Conservation (phyloP, 2,797 vertebrate species). For the Alectoris magna region DNA sequence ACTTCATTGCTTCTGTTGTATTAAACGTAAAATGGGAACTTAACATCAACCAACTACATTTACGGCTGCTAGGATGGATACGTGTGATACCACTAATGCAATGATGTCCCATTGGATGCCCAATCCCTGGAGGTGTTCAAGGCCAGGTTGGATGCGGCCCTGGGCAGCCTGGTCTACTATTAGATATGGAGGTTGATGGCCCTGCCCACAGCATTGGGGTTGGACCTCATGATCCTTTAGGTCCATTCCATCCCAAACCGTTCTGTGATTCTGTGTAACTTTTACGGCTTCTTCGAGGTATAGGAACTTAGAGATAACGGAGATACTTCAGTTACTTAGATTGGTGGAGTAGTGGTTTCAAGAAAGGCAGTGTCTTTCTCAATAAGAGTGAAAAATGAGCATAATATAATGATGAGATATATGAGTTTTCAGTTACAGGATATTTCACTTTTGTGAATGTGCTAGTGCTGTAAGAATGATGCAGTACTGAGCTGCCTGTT, state of each 20-base stretch:
- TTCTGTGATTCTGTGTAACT: no score
- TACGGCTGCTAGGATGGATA: background rate
- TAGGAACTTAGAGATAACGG: background rate
- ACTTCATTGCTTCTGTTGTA: background rate
- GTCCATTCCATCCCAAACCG: no score
- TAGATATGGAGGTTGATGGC: no score
- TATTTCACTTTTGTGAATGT: fast-evolving
- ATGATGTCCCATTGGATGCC: no score
- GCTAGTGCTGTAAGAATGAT: background rate
- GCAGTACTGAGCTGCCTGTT: background rate
- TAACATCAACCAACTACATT: background rate
- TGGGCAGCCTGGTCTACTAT: no score
- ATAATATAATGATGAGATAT: background rate
- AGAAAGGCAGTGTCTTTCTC: background rate
- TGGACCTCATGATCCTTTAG: no score
- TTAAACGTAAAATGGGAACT: background rate
- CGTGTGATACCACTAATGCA: background rate
- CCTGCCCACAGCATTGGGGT: no score
- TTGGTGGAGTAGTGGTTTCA: background rate
- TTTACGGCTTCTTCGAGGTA: background rate
- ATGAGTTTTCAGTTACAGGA: background rate
- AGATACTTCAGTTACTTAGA: background rate
- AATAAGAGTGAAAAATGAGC: background rate
- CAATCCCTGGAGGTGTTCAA: no score
- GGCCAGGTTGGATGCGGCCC: no score